phyloP scores from a whole-genome alignment of 2,113 vertebrate genomes.

The Lonchura striata region DNA sequence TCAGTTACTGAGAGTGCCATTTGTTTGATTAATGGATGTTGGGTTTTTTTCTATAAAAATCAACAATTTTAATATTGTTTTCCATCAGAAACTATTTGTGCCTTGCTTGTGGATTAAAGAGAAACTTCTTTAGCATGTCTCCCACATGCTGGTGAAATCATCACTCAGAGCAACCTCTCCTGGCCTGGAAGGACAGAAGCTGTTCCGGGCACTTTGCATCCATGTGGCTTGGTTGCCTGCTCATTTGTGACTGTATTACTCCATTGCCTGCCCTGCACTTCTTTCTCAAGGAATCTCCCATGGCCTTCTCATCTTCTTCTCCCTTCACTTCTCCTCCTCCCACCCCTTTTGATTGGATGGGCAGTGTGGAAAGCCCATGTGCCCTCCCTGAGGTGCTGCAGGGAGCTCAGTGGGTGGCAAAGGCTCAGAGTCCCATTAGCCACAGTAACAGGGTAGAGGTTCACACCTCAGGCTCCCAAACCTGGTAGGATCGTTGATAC shows the following conservation, averaged over 20 bases:
- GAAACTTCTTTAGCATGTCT: neutral
- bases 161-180: conserved; percentile 16
- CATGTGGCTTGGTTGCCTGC: rapidly evolving
- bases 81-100: neutral
- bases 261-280: neutral
- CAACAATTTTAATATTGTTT: conserved; percentile 31
- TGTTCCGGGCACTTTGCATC: rapidly evolving
- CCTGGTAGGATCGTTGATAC: neutral
- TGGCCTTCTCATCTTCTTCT: neutral
- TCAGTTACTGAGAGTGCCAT: neutral
- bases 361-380: neutral
- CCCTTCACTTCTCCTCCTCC: neutral
- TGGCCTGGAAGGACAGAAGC: neutral
- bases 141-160: neutral
- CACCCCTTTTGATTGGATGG: rapidly evolving
- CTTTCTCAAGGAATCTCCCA: neutral
- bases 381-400: neutral
- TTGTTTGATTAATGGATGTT: conserved; percentile 47
- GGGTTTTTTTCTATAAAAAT: conserved; percentile 3
- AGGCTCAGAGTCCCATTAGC: rapidly evolving
- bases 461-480: neutral
- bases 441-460: neutral
- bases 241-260: rapidly evolving
- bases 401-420: neutral
- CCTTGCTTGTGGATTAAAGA: conserved; percentile 11